Evolutionary conservation across 2,113 vertebrate genomes (phyloP).

Genomic region (Perognathus longimembris): DNA sequence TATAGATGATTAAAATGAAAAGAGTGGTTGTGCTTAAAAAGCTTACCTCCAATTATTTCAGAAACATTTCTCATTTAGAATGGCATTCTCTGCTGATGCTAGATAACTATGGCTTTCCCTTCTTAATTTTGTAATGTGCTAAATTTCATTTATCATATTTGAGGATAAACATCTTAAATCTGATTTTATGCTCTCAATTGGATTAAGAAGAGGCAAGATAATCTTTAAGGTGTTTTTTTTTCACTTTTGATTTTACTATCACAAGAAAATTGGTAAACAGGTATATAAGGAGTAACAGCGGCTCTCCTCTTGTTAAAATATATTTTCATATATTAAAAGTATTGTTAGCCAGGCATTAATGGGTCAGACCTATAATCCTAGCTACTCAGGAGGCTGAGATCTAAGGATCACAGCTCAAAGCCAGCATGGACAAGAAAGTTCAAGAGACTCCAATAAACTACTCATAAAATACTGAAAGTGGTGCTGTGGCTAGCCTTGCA

Average conservation of each 20-base stretch:
- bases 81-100: background rate
- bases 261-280: background rate
- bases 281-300: background rate
- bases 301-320: background rate
- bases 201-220: background rate
- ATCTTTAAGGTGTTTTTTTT: background rate
- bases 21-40: background rate
- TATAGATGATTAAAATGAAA: slow-evolving; percentile 36
- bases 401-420: too few species aligned
- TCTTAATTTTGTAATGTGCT: background rate
- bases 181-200: background rate
- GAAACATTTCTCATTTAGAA: slow-evolving; percentile 14
- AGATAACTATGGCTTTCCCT: background rate
- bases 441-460: too few species aligned
- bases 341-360: too few species aligned
- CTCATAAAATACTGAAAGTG: too few species aligned
- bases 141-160: slow-evolving; percentile 18
- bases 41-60: background rate
- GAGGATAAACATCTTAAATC: background rate
- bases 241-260: background rate
- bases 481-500: too few species aligned
- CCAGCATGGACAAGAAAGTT: too few species aligned
- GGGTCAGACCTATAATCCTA: too few species aligned
- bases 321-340: background rate
- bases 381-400: too few species aligned